These are phyloP conservation scores for Pseudochirops cupreus DNA, from an alignment of 2,797 vertebrate genomes.

Conservation along the genomic window DNA sequence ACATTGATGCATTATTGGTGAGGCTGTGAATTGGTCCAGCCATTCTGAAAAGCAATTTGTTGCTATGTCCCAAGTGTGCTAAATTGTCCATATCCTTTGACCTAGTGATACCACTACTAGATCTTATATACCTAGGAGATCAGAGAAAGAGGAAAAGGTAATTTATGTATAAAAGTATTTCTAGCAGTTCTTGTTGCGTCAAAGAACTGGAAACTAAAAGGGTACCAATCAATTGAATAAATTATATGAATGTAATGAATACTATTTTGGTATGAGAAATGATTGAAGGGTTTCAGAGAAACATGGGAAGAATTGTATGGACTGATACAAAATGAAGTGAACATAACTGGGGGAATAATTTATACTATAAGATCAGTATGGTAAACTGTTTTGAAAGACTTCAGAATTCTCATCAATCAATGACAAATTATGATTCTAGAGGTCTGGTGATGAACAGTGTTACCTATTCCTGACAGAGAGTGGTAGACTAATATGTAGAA, in stretches of 20 bases:
- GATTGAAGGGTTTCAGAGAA: not conserved
- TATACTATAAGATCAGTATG: not conserved
- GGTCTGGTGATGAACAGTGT: not conserved
- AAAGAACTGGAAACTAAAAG: not conserved
- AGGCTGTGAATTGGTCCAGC: not conserved
- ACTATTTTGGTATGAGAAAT: not conserved
- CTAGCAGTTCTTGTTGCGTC: not conserved
- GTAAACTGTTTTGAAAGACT: not conserved
- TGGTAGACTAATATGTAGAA: not conserved
- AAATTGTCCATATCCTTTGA: not conserved
- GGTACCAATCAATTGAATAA: not conserved
- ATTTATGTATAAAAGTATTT: not conserved
- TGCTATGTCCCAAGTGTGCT: not conserved
- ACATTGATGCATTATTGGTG: not conserved
- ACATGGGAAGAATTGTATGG: not conserved
- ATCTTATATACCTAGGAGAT: not conserved
- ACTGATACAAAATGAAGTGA: not conserved
- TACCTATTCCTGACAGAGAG: not conserved
- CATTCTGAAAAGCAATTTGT: not conserved
- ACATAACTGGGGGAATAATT: not conserved
- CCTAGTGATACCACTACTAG: not conserved
- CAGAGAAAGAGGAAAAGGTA: not conserved
- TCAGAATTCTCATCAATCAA: not conserved
- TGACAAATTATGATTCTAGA: not conserved
- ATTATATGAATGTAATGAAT: not conserved